Conservation (phyloP, 1,140 invertebrate genomes). For the Trichonephila inaurata region DNA sequence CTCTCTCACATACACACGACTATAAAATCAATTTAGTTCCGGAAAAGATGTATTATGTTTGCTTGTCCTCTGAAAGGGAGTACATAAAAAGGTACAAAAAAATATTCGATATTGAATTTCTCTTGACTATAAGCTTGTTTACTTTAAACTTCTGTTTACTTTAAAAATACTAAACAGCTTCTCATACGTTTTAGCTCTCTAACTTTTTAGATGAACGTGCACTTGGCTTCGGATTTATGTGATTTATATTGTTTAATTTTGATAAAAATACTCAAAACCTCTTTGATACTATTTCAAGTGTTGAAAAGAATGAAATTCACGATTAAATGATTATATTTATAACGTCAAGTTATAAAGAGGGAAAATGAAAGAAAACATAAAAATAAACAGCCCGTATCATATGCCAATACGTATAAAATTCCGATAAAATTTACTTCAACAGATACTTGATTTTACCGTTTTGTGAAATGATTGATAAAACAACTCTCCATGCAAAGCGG, state of each 20-base stretch:
- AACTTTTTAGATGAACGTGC: neutral
- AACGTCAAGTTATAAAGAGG: neutral
- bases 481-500: neutral
- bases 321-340: too few relatives aligned
- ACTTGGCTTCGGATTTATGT: neutral
- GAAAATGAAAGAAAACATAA: neutral
- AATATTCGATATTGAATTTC: constrained; percentile 11
- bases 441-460: neutral
- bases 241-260: neutral
- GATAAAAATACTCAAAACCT: too few relatives aligned
- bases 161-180: constrained; percentile 16
- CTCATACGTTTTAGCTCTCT: neutral
- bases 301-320: too few relatives aligned
- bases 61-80: neutral
- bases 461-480: constrained; percentile 1
- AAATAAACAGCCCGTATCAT: neutral
- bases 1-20: neutral
- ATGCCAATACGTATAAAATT: neutral
- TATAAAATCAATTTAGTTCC: constrained; percentile 19
- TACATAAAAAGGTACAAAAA: neutral
- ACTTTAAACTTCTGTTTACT: constrained; percentile 10
- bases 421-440: constrained; percentile 7
- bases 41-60: neutral
- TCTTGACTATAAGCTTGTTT: constrained; percentile 4
- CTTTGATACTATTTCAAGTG: too few relatives aligned